Conservation (phyloP, 2,797 vertebrate genomes). For the Premnoplex brunnescens region DNA sequence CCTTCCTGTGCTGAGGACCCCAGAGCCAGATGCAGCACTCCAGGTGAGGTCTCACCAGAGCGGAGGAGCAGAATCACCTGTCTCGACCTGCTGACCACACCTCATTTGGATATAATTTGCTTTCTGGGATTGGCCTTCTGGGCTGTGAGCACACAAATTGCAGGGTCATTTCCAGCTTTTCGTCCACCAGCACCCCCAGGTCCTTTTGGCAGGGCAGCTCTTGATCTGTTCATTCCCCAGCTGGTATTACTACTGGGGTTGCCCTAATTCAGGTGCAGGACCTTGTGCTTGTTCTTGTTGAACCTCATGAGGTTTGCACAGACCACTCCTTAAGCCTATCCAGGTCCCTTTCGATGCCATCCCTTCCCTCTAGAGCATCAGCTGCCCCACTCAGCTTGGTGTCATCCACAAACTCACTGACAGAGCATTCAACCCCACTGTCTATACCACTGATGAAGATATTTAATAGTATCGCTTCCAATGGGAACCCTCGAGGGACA, state of each 20-base stretch:
- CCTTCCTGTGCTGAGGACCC: fast-evolving
- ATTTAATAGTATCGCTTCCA: neutral
- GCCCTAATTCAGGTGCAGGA: neutral
- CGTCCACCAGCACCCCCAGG: fast-evolving
- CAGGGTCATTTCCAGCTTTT: fast-evolving
- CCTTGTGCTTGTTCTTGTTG: neutral
- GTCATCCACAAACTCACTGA: fast-evolving
- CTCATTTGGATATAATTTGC: fast-evolving
- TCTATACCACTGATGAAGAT: neutral
- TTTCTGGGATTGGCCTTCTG: neutral
- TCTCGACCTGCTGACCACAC: neutral
- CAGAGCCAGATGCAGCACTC: neutral
- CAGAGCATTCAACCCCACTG: neutral
- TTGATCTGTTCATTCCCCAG: neutral
- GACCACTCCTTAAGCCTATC: neutral
- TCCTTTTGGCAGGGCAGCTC: neutral
- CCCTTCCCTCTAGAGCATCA: neutral
- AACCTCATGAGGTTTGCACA: neutral
- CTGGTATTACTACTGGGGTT: fast-evolving
- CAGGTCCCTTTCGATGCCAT: neutral
- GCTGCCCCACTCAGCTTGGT: neutral
- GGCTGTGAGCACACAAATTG: fast-evolving
- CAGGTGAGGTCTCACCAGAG: neutral
- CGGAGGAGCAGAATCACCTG: neutral
- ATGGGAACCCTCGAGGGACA: neutral